phyloP scores from a whole-genome alignment of 2,888 invertebrate genomes.

The Epiblema foenella region DNA sequence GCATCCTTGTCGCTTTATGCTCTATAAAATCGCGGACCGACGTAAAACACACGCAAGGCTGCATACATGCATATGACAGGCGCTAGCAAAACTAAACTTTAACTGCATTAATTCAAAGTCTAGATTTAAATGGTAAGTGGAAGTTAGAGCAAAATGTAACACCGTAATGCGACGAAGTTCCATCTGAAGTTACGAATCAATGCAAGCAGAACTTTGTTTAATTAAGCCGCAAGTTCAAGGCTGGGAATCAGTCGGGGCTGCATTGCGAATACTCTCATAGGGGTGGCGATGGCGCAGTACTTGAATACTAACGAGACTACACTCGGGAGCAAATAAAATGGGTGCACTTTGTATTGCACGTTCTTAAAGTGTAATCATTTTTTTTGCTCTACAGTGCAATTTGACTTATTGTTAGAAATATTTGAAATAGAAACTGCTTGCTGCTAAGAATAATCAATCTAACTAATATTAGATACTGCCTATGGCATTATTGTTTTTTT shows the following conservation, averaged over 20 bases:
- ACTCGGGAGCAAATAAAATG: no score
- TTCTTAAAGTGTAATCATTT: no score
- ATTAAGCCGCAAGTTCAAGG: conserved; percentile 38
- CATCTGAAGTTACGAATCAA: conserved; percentile 15
- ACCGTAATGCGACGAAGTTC: conserved; percentile 26
- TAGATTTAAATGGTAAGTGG: background rate
- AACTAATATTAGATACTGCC: no score
- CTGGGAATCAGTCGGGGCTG: background rate
- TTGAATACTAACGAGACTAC: conserved; percentile 11
- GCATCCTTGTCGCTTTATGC: conserved; percentile 11
- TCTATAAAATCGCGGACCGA: conserved; percentile 2
- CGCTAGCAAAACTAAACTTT: background rate
- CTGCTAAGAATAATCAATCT: no score
- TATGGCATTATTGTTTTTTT: no score
- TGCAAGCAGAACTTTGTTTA: conserved; percentile 29
- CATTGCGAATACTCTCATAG: conserved; percentile 2
- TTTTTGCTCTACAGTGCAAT: no score
- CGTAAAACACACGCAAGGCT: background rate
- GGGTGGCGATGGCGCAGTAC: background rate
- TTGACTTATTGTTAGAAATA: no score
- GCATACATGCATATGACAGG: conserved; percentile 7
- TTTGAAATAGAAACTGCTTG: no score
- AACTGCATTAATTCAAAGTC: background rate
- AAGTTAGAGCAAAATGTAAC: conserved; percentile 1
- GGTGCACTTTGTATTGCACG: no score